A percentile compares a stretch with the other conserved stretches of the same genome.
Conservation (phyloP, 1,140 invertebrate species). For the Tetraneura akinire region DNA sequence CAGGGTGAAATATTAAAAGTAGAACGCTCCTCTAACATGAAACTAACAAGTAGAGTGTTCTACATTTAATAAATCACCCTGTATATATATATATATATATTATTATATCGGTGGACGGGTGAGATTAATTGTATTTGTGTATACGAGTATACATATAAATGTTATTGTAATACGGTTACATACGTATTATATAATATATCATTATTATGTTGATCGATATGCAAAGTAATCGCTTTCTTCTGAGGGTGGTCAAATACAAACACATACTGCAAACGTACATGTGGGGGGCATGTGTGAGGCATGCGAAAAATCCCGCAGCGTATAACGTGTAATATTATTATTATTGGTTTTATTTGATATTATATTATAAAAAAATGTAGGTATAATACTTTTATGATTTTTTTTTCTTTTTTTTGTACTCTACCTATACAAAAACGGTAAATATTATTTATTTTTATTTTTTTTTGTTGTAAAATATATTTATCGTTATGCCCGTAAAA, state of each 20-base stretch:
- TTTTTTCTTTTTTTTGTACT: too few relatives aligned
- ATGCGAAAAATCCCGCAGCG: too few relatives aligned
- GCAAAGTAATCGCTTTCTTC: conserved; percentile 46
- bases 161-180: too few relatives aligned
- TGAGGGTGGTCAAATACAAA: conserved; percentile 42
- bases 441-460: not conserved
- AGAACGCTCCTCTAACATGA: too few relatives aligned
- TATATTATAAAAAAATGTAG: not conserved
- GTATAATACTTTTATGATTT: not conserved
- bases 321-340: too few relatives aligned
- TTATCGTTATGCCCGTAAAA: not conserved
- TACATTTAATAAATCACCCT: too few relatives aligned
- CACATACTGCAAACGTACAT: not conserved
- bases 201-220: conserved; percentile 37
- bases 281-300: not conserved
- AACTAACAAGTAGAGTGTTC: too few relatives aligned
- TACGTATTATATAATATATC: too few relatives aligned
- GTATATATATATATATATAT: too few relatives aligned
- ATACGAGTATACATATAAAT: not conserved
- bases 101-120: not conserved
- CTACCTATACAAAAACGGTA: not conserved
- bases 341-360: too few relatives aligned
- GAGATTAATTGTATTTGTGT: conserved; percentile 34
- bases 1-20: too few relatives aligned
- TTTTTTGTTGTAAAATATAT: too few relatives aligned